These are phyloP conservation scores for Copidosoma aretas DNA, from an alignment of 2,888 invertebrate genomes.

Conservation along the genomic window DNA sequence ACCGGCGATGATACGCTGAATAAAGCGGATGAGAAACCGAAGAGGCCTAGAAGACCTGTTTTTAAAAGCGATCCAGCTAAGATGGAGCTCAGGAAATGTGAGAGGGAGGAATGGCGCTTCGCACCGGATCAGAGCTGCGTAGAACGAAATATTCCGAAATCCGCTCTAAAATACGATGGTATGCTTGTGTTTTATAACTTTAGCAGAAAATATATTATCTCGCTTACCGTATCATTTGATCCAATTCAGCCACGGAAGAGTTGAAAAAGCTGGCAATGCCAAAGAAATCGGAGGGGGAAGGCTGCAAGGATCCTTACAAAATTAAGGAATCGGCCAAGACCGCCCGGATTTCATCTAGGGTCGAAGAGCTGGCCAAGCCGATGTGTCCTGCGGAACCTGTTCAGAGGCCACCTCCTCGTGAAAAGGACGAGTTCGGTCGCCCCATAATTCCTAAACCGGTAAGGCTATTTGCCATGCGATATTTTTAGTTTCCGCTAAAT, in stretches of 20 bases:
- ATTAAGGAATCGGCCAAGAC: conserved; percentile 46
- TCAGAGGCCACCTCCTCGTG: conserved; percentile 42
- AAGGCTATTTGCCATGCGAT: background rate
- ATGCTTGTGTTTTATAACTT: background rate
- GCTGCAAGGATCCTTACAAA: conserved; percentile 40
- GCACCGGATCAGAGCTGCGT: conserved; percentile 24
- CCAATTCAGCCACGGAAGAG: conserved; percentile 22
- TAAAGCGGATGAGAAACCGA: background rate
- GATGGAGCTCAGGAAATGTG: conserved; percentile 6
- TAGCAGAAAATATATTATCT: background rate
- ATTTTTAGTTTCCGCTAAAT: background rate
- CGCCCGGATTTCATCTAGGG: conserved; percentile 42
- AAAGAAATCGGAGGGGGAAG: conserved; percentile 36
- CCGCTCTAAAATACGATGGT: conserved; percentile 47
- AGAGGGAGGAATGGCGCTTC: conserved; percentile 47
- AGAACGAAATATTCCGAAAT: conserved; percentile 34
- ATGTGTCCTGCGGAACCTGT: background rate
- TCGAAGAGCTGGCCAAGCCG: conserved; percentile 40
- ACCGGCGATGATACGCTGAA: no score
- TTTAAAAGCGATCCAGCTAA: background rate
- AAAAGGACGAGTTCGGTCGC: conserved; percentile 48
- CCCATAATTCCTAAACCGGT: conserved; percentile 49
- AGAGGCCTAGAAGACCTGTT: background rate
- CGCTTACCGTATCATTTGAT: background rate
- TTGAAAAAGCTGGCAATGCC: conserved; percentile 46